These are phyloP conservation scores for Busseola fusca DNA, from an alignment of 2,888 invertebrate species.

Conservation along the genomic window DNA sequence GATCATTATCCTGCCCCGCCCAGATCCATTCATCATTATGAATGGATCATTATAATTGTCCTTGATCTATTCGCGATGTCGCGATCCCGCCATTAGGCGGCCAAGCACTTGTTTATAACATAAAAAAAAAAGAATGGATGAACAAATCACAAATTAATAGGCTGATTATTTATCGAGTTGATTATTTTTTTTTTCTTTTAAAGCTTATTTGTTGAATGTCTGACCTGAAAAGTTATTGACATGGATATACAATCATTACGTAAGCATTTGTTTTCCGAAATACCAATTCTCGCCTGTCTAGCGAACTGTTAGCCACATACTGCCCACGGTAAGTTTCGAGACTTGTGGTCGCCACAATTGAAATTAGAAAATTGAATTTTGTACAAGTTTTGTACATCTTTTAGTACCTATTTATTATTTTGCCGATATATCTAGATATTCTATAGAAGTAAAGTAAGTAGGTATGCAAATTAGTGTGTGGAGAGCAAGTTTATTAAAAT, in stretches of 20 bases:
- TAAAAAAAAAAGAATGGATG: too few species aligned
- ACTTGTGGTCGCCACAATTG: slow-evolving; percentile 17
- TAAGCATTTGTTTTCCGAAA: slow-evolving; percentile 6
- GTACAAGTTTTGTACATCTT: background rate
- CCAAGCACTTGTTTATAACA: too few species aligned
- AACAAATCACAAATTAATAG: background rate
- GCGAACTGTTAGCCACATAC: slow-evolving; percentile 30
- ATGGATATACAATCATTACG: background rate
- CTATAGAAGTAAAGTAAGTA: background rate
- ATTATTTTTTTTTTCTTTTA: background rate
- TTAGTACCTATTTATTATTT: background rate
- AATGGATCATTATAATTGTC: too few species aligned
- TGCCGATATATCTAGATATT: background rate
- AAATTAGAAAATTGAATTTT: slow-evolving; percentile 13
- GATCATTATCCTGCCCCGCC: too few species aligned
- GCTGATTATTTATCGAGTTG: background rate
- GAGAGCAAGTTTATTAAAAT: too few species aligned
- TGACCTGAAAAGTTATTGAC: slow-evolving; percentile 12
- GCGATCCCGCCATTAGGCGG: too few species aligned
- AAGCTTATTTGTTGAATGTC: slow-evolving; percentile 1
- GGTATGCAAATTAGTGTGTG: too few species aligned
- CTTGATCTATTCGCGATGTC: too few species aligned
- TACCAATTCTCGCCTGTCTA: background rate
- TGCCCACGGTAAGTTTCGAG: background rate
- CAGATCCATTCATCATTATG: too few species aligned